These are phyloP conservation scores for Archocentrus centrarchus DNA, from an alignment of 2,113 vertebrate genomes.

Conservation along the genomic window DNA sequence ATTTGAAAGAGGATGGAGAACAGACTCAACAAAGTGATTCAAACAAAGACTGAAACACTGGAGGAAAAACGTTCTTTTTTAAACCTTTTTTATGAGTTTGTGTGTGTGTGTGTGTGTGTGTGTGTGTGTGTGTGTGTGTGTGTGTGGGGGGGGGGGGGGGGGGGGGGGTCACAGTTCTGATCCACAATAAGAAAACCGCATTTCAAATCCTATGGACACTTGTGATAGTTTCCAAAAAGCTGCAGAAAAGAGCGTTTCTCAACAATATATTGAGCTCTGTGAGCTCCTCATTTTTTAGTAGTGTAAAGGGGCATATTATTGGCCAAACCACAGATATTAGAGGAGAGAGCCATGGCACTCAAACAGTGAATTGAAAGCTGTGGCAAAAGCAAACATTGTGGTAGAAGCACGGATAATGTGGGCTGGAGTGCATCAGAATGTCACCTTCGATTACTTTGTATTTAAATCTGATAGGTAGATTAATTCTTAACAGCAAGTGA, in stretches of 20 bases:
- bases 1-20: neutral
- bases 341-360: neutral
- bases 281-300: neutral
- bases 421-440: too few relatives aligned
- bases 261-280: neutral
- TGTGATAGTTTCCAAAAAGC: too few relatives aligned
- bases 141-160: too few relatives aligned
- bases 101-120: too few relatives aligned
- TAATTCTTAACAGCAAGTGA: neutral
- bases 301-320: neutral
- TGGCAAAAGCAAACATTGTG: neutral
- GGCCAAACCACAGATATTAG: neutral
- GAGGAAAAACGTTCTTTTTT: neutral
- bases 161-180: too few relatives aligned
- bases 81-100: neutral
- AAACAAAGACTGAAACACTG: neutral
- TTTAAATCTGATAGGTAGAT: accelerated
- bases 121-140: too few relatives aligned
- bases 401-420: too few relatives aligned
- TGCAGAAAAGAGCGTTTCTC: neutral
- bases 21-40: neutral
- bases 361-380: neutral
- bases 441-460: neutral
- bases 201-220: too few relatives aligned
- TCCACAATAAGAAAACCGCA: too few relatives aligned